Base-by-base conservation (phyloP, 2,888 invertebrate genomes). In the Caenorhabditis zanzibari region DNA sequence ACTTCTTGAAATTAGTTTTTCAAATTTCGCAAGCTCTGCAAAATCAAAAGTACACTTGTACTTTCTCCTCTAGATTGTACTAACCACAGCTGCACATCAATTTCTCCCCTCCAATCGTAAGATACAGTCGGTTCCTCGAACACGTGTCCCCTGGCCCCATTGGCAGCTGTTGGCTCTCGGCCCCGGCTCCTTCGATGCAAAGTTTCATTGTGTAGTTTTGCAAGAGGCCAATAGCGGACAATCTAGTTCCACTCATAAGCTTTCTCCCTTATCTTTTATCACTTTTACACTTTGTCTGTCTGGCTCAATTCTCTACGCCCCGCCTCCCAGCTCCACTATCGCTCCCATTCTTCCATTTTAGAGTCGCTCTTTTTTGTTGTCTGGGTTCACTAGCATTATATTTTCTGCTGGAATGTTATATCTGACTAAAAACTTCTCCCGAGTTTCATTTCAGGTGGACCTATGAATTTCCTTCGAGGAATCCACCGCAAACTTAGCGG, bases 171-270 rank as follows among this genome's bases (percentile, higher is more conserved):
- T 58, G 38, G 38, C 19, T n/a, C 22, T n/a, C 16, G 6, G n/a
- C 14, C 38, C 59, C 4, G 22, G 61, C 12, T 10, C 19, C 41
- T 22, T 7, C 35, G 12, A 19, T 19, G 6, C 71, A 35, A 7
- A 12, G 19, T n/a, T 32, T 49, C 26, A 49, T 14, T 41, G 16
- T 12, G 12, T 10, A 47, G 41, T 61, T 64, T 66, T 56, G 44
- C 63, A 54, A 49, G 4, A 54, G 26, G 28, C 10, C 44, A 28
- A 24, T n/a, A 28, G 22, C 61, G 64, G 68, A 75, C 75, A 58
- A 56, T 75, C 44, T 41, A 44, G 41, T 47, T 64, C 1, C 26
- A 64, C 44, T 52, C 54, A 1, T 2, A 14, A n/a, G 5, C 22
- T 22, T 22, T 19, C 22, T 49, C 16, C 24, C 28, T 26, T 63